Percentiles rank a stretch among this genome's conserved stretches.
phyloP scores from a whole-genome alignment of 2,113 vertebrate genomes.

The Lampris megalopsis region DNA sequence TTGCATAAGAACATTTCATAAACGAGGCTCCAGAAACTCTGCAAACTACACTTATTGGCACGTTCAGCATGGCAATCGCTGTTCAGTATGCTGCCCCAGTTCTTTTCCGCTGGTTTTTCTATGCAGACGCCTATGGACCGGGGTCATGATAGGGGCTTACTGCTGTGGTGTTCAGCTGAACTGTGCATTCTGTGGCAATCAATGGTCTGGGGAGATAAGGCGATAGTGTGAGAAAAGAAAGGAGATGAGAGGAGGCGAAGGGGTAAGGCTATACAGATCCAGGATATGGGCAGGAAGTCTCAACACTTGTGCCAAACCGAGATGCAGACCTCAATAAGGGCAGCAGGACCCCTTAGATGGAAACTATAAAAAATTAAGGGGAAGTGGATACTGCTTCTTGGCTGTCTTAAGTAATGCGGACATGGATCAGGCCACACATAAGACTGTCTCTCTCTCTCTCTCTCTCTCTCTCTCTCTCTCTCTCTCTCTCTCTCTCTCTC shows the following conservation, averaged over 20 bases:
- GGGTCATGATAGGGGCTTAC: constrained; percentile 22
- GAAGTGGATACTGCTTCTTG: constrained; percentile 79
- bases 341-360: constrained; percentile 84
- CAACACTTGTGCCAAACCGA: constrained; percentile 88
- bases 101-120: background rate
- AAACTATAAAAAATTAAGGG: constrained; percentile 88
- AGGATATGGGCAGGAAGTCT: constrained; percentile 87
- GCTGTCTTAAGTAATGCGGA: constrained; percentile 68
- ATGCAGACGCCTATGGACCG: constrained; percentile 23
- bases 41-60: constrained; percentile 9
- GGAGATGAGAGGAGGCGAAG: constrained; percentile 31
- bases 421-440: constrained; percentile 67
- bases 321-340: constrained; percentile 83
- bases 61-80: background rate
- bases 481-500: constrained; percentile 8
- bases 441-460: constrained; percentile 3
- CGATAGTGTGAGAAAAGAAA: constrained; percentile 37
- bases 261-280: constrained; percentile 87
- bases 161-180: constrained; percentile 34
- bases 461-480: constrained; percentile 7
- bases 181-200: constrained; percentile 54
- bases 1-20: no score
- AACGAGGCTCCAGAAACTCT: background rate
- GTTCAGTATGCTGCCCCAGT: background rate
- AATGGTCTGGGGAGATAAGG: constrained; percentile 77